Base-by-base conservation (phyloP, 1,140 invertebrate genomes). In the Solenopsis invicta region DNA sequence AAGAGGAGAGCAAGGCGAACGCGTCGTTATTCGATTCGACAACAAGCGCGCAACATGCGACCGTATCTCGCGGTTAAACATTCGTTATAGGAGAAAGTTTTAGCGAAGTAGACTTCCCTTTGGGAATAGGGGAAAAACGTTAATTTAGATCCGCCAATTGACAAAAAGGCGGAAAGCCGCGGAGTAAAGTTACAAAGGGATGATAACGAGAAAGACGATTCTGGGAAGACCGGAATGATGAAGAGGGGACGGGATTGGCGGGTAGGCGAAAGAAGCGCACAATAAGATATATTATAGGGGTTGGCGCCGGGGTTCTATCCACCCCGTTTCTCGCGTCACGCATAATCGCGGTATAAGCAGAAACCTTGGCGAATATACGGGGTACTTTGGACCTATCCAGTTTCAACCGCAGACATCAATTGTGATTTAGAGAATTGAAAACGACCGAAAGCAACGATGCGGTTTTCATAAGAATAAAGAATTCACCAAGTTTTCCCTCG, bases 201-300 rank as follows among this genome's bases (percentile, higher is more conserved):
- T 50, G 80, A 74, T 84, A 84, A 84, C 69, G 69, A 84, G 80
- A 84, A 50, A 59, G 80, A 54, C 54, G 80, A 84, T 75, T 84
- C 56, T 41, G 80, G 18, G n/a, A 41, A 61, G 80, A 74, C 54
- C 9, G 54, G 54, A 50, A 74, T 21, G 41, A 62, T 21, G 80
- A 62, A 37, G 59, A 54, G 66, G 6, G 41, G 66, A 45, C 2
- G 18, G 41, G 18, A 34, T 13, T 3, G 13, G 37, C 21, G 4
- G 56, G 54, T 41, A 10, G 13, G 24, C 13, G 52, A 52, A 24
- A 45, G 74, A 61, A 37, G 37, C 21, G 24, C 24, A 21, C 80
- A 84, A 84, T 84, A 84, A 84, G 80, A 84, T 84, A 75, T 84
- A 75, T 84, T 84, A 50, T 62, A 75, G 54, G 67, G 80, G 69